Percentiles rank a stretch among this genome's conserved stretches.
Evolutionary conservation across 2,113 vertebrate species (phyloP).

Genomic region (Osmerus mordax): DNA sequence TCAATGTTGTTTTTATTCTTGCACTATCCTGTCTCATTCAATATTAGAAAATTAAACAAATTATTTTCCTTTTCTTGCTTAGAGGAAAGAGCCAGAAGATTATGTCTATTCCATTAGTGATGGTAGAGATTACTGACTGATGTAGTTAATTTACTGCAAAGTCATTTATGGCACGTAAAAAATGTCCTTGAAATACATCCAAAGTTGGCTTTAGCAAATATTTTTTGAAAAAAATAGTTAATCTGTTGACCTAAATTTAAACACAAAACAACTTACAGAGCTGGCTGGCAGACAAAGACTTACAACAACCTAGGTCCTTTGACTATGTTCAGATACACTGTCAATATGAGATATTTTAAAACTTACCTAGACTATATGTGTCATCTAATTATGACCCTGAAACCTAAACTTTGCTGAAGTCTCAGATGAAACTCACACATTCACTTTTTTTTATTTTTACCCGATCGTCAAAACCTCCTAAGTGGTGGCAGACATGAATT

Average conservation of each 20-base stretch:
- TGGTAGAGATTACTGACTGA: too few species aligned
- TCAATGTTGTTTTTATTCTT: background rate
- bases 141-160: too few species aligned
- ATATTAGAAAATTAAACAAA: background rate
- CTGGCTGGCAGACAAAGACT: too few species aligned
- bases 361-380: too few species aligned
- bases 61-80: background rate
- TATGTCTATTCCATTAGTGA: background rate
- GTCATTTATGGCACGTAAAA: too few species aligned
- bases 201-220: background rate
- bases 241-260: background rate
- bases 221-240: background rate
- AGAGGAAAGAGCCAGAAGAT: background rate
- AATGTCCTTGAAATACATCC: background rate
- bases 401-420: conserved; percentile 21
- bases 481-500: conserved; percentile 36
- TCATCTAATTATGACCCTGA: too few species aligned
- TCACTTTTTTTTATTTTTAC: background rate
- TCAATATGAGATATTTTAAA: too few species aligned
- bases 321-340: too few species aligned
- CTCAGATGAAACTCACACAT: conserved; percentile 10
- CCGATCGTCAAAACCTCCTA: background rate
- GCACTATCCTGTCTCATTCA: background rate
- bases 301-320: too few species aligned
- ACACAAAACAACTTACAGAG: too few species aligned